These are phyloP conservation scores for Doris montereyensis DNA, from an alignment of 2,888 invertebrate species.

Conservation along the genomic window DNA sequence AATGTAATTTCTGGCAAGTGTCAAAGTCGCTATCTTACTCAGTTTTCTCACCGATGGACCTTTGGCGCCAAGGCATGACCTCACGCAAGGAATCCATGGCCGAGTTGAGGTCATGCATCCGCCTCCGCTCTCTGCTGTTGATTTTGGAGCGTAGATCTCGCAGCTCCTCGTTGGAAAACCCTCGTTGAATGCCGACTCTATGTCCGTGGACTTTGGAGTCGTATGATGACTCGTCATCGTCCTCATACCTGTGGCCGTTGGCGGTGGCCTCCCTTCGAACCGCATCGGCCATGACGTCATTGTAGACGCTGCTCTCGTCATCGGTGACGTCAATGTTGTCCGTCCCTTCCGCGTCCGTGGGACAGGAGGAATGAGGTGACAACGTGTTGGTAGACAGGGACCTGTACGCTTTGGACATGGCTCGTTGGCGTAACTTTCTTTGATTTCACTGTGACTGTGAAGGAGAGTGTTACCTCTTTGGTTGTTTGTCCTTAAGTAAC, in stretches of 20 bases:
- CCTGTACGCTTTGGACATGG: slow-evolving; percentile 11
- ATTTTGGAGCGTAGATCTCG: slow-evolving; percentile 57
- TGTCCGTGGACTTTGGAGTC: not conserved
- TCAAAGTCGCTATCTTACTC: slow-evolving; percentile 63
- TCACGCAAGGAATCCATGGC: slow-evolving; percentile 66
- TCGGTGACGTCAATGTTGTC: slow-evolving; percentile 34
- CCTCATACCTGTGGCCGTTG: not conserved
- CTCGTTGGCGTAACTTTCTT: too few relatives aligned
- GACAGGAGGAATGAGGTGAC: slow-evolving; percentile 22
- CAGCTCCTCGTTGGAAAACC: slow-evolving; percentile 44
- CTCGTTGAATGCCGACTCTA: slow-evolving; percentile 74
- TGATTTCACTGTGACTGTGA: too few relatives aligned
- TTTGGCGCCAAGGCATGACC: slow-evolving; percentile 63
- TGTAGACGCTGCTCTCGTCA: not conserved
- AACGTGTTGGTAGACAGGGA: not conserved
- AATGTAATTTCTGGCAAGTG: slow-evolving; percentile 62
- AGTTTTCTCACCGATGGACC: slow-evolving; percentile 62
- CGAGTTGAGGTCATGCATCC: slow-evolving; percentile 73
- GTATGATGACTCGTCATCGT: not conserved
- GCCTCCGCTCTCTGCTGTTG: slow-evolving; percentile 71
- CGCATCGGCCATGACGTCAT: not conserved
- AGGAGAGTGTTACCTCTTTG: too few relatives aligned
- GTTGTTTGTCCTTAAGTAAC: too few relatives aligned
- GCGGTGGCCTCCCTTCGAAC: not conserved
- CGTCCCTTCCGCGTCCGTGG: slow-evolving; percentile 21